Percentiles rank a stretch among this genome's conserved stretches.
These are phyloP conservation scores for Melanaphis sacchari DNA, from an alignment of 1,140 invertebrate genomes.

Conservation along the genomic window DNA sequence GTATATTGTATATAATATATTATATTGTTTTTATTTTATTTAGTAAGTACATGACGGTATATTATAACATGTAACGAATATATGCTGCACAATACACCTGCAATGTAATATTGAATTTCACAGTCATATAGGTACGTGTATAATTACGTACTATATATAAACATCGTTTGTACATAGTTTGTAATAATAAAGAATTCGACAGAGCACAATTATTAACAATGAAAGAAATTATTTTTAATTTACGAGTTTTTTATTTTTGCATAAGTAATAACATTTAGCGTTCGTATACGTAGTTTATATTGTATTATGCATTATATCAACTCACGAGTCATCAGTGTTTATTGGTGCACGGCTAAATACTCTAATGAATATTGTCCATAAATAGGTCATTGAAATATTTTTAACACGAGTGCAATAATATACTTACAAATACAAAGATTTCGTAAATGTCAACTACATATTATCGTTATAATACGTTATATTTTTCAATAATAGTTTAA, in stretches of 20 bases:
- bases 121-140: not conserved
- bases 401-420: not conserved
- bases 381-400: slow-evolving; percentile 4
- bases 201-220: not conserved
- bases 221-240: not conserved
- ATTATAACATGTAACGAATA: not conserved
- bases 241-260: not conserved
- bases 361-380: not conserved
- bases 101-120: not conserved
- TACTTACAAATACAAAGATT: not conserved
- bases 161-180: not conserved
- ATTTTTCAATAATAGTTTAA: not conserved
- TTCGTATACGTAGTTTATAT: not conserved
- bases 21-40: not conserved
- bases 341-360: not conserved
- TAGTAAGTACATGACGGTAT: not conserved
- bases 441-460: not conserved
- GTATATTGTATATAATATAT: not conserved
- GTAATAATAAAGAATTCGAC: not conserved
- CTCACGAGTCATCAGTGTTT: not conserved
- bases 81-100: not conserved
- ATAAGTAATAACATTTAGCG: not conserved
- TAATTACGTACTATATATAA: not conserved
- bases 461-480: not conserved
- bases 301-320: not conserved